Evolutionary conservation across 2,797 vertebrate genomes (phyloP), one percentile per base, ranked within the genome.

Genomic region (Enteromius mattozi): DNA sequence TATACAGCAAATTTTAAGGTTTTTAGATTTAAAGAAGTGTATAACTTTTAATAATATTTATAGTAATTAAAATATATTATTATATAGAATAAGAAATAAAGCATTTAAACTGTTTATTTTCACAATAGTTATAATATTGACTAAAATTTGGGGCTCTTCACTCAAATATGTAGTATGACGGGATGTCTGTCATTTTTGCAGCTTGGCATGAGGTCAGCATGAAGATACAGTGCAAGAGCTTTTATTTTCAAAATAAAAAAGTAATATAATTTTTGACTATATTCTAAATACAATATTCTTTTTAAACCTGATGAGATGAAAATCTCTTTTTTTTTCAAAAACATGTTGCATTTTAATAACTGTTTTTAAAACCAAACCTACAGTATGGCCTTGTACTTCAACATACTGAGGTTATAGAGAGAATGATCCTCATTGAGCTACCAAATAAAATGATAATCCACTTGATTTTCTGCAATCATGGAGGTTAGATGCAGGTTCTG

Each of bases 381-480:
- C 17, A 27, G 27, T 27, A 27, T 27, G 0, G 30, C 47, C 71
- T 35, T 33, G 71, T 74, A 74, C 30, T 54, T n/a, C 16, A 47
- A 61, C 2, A 24, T 27, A 81, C 16, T 42, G 8, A 35, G 49
- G 19, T 75, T 42, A 27, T 42, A 42, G 54, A 61, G 37, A 59
- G 17, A 81, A 63, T 61, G 2, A 71, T 33, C 24, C 24, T 30
- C 12, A 59, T 2, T 56, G 69, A 61, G 17, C 5, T 27, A 30
- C 37, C 24, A 12, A 27, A 24, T 35, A 10, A 61, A 47, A 74
- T 74, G 1, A 63, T n/a, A 27, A 2, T 63, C 19, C 54, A 47
- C 69, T 72, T 72, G 24, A 72, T 81, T 72, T 72, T 72, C 24
- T 45, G 37, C 6, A 30, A 56, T 70, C 30, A 54, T 8, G 40